Base-by-base conservation (phyloP, 2,797 vertebrate genomes). In the Etheostoma nigrum region DNA sequence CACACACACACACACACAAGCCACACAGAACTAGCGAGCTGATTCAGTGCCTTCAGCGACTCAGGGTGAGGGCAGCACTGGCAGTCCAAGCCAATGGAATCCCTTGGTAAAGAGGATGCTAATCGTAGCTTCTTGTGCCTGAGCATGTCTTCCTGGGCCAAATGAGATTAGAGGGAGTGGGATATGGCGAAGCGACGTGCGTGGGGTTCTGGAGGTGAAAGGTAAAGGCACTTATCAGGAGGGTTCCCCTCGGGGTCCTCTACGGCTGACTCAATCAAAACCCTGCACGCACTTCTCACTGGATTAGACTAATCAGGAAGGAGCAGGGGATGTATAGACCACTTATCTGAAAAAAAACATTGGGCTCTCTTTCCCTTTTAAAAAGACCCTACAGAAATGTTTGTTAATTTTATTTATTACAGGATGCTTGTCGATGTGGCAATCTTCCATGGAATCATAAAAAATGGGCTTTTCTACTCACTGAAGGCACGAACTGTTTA, bases 321-420 rank as follows among this genome's bases (percentile, higher is more conserved):
- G 90, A 95, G 93, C 95, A 95, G 92, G 94, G 93, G 93, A 95
- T 92, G 95, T 94, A 93, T 94, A 90, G 94, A 94, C 92, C 89
- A 94, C 93, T 95, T 96, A 96, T 96, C 95, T 92, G 91, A 92
- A 90, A 85, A 91, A 95, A 94, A 95, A 95, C 94, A 93, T 92
- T 92, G 92, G 92, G 89, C 93, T 95, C 93, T 92, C 90, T 94
- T 94, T 95, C 92, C 92, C 92, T 94, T 93, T 93, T 94, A 92
- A 95, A 95, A 92, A 95, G 93, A 95, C 94, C 95, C 95, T 95
- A 95, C 93, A 95, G 95, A 96, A 96, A 96, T 94, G 91, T 95
- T 95, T 94, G 95, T 93, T 95, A 95, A 95, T 95, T 95, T 95
- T 94, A 95, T 96, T 96, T 95, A 95, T 95, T 95, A 94, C 94